phyloP scores from a whole-genome alignment of 1,140 invertebrate species.

The Trigoniulus corallinus region DNA sequence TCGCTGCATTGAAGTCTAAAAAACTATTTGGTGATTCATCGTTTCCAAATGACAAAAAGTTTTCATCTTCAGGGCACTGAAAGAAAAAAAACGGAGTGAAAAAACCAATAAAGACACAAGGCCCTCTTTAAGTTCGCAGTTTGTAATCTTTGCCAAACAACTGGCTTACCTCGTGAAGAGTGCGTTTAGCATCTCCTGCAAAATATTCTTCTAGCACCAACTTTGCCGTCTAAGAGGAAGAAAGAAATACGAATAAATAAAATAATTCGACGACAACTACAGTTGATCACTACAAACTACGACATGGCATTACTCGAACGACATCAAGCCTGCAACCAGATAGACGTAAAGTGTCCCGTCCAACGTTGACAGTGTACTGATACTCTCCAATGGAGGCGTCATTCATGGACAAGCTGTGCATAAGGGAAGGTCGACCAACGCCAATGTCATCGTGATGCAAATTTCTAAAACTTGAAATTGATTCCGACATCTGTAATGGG shows the following conservation, averaged over 20 bases:
- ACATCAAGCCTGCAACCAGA: slow-evolving; percentile 63
- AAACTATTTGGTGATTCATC: not conserved
- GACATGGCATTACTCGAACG: slow-evolving; percentile 44
- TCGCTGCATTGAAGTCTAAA: not conserved
- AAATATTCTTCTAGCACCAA: slow-evolving; percentile 71
- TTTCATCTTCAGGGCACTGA: not conserved
- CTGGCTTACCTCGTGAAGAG: slow-evolving; percentile 2
- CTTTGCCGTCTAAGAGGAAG: slow-evolving; percentile 67
- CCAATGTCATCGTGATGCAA: slow-evolving; percentile 25
- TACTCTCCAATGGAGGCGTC: slow-evolving; percentile 68
- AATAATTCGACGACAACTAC: too few relatives aligned
- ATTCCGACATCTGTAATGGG: not conserved
- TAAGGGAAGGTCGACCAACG: slow-evolving; percentile 27
- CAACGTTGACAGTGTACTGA: slow-evolving; percentile 66
- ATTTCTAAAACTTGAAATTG: not conserved
- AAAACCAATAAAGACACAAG: not conserved
- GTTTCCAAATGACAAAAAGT: not conserved
- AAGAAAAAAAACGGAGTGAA: not conserved
- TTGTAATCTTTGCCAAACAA: too few relatives aligned
- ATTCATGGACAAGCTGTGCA: slow-evolving; percentile 63
- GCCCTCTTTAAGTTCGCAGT: not conserved
- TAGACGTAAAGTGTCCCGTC: slow-evolving; percentile 60
- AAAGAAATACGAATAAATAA: too few relatives aligned
- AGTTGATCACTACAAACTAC: too few relatives aligned
- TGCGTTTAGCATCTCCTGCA: slow-evolving; percentile 32